Evolutionary conservation across 2,113 vertebrate species (phyloP).

Genomic region (Cyprinodon tularosa): DNA sequence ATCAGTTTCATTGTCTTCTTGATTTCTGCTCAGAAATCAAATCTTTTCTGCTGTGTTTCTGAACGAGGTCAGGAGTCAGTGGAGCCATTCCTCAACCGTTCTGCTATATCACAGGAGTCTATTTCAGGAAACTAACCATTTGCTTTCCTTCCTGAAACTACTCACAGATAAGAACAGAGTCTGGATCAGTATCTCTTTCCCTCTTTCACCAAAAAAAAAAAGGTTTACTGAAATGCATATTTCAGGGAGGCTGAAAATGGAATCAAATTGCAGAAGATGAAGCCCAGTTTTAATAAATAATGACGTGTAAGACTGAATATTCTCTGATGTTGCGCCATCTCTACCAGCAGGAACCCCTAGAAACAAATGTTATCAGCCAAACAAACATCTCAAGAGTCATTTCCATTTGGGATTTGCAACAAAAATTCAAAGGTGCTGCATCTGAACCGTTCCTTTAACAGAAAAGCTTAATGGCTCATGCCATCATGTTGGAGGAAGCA

Average conservation of each 20-base stretch:
- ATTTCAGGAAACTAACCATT: background rate
- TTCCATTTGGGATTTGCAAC: too few relatives aligned
- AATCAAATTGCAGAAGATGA: background rate
- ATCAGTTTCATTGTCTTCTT: background rate
- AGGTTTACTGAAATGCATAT: background rate
- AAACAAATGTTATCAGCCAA: too few relatives aligned
- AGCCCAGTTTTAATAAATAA: background rate
- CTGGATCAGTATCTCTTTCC: background rate
- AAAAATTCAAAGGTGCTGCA: too few relatives aligned
- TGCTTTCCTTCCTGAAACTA: background rate
- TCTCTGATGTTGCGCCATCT: background rate
- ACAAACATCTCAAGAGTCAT: background rate
- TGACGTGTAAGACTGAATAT: background rate
- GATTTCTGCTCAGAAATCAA: background rate
- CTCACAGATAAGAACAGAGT: background rate
- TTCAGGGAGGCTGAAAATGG: background rate
- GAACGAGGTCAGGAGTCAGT: background rate
- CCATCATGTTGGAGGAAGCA: background rate
- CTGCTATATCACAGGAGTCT: background rate
- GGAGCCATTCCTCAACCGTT: background rate
- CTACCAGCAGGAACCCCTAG: background rate
- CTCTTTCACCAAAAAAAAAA: background rate
- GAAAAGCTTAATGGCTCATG: background rate
- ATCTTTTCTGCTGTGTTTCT: background rate
- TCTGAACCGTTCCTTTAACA: background rate